Evolutionary conservation across 1,140 invertebrate genomes (phyloP), one percentile per base, ranked within the genome.

Genomic region (Pseudomyrmex flavicornis): DNA sequence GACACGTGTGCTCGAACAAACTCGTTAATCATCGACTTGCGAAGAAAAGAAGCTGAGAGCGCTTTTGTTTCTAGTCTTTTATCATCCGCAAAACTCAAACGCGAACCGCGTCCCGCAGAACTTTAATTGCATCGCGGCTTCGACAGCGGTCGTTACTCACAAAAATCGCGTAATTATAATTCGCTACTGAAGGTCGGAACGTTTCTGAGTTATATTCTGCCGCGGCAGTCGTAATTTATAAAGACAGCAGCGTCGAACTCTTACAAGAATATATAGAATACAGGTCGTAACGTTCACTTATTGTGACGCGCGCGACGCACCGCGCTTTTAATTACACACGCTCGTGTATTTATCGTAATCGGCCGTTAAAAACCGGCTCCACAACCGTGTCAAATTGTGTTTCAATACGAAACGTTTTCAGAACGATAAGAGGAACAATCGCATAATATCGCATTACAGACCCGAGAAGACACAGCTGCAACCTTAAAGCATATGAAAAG

Each of bases 131-230:
- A 52, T 56, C 54, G 48, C 15, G 35, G 13, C 26, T 46, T 65
- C 63, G 46, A 63, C 44, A 54, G 10, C 44, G 68, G 26, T 22
- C 74, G 74, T 87, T 84, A 74, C 61, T 84, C 74, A 75, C 52
- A 20, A 35, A 80, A 69, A 61, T 66, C 46, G 13, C 20, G 44
- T 82, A 85, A 88, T 88, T 88, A 85, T 88, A 88, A 88, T 88
- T 88, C 48, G 86, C 83, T 82, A 82, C 54, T 72, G 83, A 88
- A 88, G 86, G 87, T 48, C 86, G 46, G 46, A 13, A 35, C 35
- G 5, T 35, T 35, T 35, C 12, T 85, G 73, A 88, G 54, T 88
- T 87, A 85, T 35, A 35, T 5, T 35, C 86, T 69, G 63, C 56
- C 46, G 17, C 17, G 8, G 44, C 20, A 52, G 56, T 69, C 68